phyloP scores from a whole-genome alignment of 2,888 invertebrate species.

The Sthenelais limicola region DNA sequence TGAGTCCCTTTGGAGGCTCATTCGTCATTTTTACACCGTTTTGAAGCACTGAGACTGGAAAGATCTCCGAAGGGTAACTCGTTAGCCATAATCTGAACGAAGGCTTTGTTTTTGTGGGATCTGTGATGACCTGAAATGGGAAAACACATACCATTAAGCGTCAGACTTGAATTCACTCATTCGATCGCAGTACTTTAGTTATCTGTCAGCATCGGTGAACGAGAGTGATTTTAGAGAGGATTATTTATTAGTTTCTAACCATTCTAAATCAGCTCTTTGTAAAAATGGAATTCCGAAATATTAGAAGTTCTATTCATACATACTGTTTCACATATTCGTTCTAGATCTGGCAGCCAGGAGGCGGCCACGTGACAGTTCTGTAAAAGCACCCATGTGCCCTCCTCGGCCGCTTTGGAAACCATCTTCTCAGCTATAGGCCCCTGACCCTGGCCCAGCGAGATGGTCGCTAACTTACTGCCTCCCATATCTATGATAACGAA shows the following conservation, averaged over 20 bases:
- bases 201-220: too few species aligned
- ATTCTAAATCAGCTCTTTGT: too few species aligned
- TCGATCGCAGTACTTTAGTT: too few species aligned
- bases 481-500: constrained; percentile 45
- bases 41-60: constrained; percentile 72
- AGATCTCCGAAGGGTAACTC: constrained; percentile 70
- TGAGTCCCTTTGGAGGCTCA: constrained; percentile 71
- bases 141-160: too few species aligned
- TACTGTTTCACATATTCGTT: constrained; percentile 68
- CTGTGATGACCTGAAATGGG: constrained; percentile 64
- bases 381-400: constrained; percentile 71
- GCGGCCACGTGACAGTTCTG: constrained; percentile 73
- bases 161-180: too few species aligned
- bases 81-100: constrained; percentile 71
- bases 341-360: constrained; percentile 70
- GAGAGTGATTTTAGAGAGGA: too few species aligned
- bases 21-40: constrained; percentile 73
- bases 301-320: too few species aligned
- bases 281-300: too few species aligned
- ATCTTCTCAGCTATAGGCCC: constrained; percentile 71
- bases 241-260: too few species aligned
- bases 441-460: constrained; percentile 72
- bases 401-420: constrained; percentile 65
- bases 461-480: constrained; percentile 64
- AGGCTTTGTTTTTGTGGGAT: constrained; percentile 61